Evolutionary conservation across 2,888 invertebrate species (phyloP), one percentile per base, ranked within the genome.

Genomic region (Tenthredo scrophulariae): DNA sequence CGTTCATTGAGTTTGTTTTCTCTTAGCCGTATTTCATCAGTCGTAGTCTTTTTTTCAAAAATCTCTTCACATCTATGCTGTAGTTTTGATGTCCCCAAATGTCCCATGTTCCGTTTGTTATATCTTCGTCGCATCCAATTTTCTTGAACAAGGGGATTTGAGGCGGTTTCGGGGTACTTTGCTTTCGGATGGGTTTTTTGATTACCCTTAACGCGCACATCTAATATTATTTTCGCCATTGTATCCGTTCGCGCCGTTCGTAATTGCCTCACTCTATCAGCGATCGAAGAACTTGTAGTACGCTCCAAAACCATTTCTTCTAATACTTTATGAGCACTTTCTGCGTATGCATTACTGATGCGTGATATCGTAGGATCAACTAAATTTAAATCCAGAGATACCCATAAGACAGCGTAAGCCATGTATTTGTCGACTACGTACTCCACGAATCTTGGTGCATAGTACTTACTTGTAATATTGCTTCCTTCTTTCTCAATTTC

Each of bases 401-500:
- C 84, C 86, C 88, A 89, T 3, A 88, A 26, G 6, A 84, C 65
- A 7, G 75, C 50, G 37, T 87, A 88, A 88, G 88, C 86, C 87
- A 88, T 87, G 62, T 85, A 88, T 65, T 58, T 86, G 0, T 33
- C 22, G 0, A 87, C 9, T 1, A 88, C 10, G 82, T 88, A 85
- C 1, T 87, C 86, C 0, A 86, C 80, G 43, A 87, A 87, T 46
- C 85, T n/a, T 18, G 88, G 87, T 2, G 86, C 84, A 65, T 86
- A 86, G 74, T 54, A 87, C 13, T 84, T 1, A 37, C 46, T 74
- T 85, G 65, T 65, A 13, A 65, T 2, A 87, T 40, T 3, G 26
- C 50, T 13, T 50, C 50, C 18, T 50, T 13, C 18, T 18, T 50
- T 18, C 4, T 50, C 50, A 18, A 50, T 50, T 50, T 13, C 50